phyloP scores from a whole-genome alignment of 2,797 vertebrate species.

The Allochrocebus solatus region DNA sequence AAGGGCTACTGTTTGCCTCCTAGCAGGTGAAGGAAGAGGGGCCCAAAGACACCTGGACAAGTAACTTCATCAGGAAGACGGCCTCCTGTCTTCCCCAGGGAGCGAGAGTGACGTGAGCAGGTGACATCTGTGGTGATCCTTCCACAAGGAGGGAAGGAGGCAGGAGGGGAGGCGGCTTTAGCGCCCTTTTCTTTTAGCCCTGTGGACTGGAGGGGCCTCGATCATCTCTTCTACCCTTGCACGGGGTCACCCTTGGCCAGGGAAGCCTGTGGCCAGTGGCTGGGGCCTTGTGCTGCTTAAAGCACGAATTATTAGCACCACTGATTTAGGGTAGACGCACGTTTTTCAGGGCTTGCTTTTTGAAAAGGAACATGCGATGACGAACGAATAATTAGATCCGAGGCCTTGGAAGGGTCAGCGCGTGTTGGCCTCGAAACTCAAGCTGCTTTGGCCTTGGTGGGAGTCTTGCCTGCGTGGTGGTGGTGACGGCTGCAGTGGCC shows the following conservation, averaged over 20 bases:
- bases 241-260: background rate
- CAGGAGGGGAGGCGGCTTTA: background rate
- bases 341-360: background rate
- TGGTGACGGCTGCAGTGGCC: background rate
- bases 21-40: background rate
- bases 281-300: background rate
- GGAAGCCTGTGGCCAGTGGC: background rate
- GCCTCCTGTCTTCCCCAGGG: background rate
- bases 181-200: background rate
- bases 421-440: background rate
- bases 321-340: background rate
- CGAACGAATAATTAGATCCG: background rate
- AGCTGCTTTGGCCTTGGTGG: fast-evolving
- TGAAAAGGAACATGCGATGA: background rate
- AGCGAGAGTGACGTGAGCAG: background rate
- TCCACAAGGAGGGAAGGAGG: background rate
- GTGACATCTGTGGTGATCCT: background rate
- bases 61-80: background rate
- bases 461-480: background rate
- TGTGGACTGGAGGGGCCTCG: background rate
- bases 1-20: background rate
- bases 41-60: background rate
- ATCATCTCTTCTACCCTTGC: background rate
- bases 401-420: background rate
- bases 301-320: background rate